phyloP scores from a whole-genome alignment of 2,797 vertebrate genomes.

The Hippoglossus hippoglossus region DNA sequence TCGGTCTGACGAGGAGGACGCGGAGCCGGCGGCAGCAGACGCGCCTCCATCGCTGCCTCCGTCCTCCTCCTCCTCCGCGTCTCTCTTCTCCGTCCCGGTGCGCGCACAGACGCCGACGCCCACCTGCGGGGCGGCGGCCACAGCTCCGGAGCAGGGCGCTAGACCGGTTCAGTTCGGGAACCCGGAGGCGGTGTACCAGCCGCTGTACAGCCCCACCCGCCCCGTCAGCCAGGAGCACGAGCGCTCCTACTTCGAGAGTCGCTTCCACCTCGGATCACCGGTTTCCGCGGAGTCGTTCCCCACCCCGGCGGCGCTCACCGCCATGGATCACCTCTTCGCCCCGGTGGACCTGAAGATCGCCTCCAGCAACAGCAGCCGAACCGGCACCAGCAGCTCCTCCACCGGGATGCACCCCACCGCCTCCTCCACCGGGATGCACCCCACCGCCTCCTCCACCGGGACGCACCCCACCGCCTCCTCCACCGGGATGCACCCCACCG shows the following conservation, averaged over 20 bases:
- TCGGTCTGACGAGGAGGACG: slow-evolving; percentile 83
- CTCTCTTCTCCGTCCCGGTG: slow-evolving; percentile 34
- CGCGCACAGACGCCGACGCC: slow-evolving; percentile 60
- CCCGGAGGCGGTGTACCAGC: slow-evolving; percentile 85
- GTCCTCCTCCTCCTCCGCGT: background rate
- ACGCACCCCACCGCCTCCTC: slow-evolving; percentile 16
- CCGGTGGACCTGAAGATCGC: slow-evolving; percentile 87
- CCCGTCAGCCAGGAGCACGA: slow-evolving; percentile 89
- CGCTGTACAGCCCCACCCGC: slow-evolving; percentile 91
- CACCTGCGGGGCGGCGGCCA: slow-evolving; percentile 60
- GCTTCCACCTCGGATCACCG: slow-evolving; percentile 89
- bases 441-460: slow-evolving; percentile 16
- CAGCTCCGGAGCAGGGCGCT: slow-evolving; percentile 59
- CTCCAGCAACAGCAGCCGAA: slow-evolving; percentile 79
- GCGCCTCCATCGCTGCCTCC: slow-evolving; percentile 2
- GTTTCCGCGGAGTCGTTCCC: slow-evolving; percentile 91
- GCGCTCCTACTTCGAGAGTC: slow-evolving; percentile 84
- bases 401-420: background rate
- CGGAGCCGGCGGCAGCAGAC: slow-evolving; percentile 35
- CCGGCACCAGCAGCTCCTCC: slow-evolving; percentile 50
- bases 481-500: too few species aligned
- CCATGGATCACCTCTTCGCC: slow-evolving; percentile 85
- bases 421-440: slow-evolving; percentile 40
- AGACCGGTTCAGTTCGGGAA: slow-evolving; percentile 87
- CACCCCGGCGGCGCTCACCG: slow-evolving; percentile 80